A percentile compares a stretch with the other conserved stretches of the same genome.
phyloP scores from a whole-genome alignment of 2,888 invertebrate genomes.

The Phorcus lineatus region DNA sequence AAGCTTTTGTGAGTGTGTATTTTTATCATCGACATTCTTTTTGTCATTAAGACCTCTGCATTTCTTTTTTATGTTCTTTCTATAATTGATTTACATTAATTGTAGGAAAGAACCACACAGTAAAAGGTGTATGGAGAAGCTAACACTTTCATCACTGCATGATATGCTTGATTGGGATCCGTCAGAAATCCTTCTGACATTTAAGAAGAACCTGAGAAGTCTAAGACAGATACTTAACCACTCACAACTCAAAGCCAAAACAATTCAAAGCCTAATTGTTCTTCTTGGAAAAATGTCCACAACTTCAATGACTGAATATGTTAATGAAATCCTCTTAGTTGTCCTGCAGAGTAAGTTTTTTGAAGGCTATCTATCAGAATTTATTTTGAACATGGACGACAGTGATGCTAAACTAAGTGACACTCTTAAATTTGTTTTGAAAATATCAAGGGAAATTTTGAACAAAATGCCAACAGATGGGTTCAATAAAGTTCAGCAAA shows the following conservation, averaged over 20 bases:
- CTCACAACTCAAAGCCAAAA: too few relatives aligned
- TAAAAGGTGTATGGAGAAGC: not conserved
- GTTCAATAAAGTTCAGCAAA: not conserved
- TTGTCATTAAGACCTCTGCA: too few relatives aligned
- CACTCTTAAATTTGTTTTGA: not conserved
- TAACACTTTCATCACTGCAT: not conserved
- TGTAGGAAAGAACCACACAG: too few relatives aligned
- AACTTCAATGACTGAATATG: not conserved
- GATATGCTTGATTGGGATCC: not conserved
- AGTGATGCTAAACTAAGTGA: too few relatives aligned
- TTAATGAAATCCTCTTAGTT: not conserved
- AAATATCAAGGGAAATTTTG: not conserved
- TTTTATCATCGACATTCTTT: too few relatives aligned
- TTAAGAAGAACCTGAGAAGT: not conserved
- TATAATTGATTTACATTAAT: too few relatives aligned
- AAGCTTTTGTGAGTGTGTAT: too few relatives aligned
- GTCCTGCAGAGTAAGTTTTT: not conserved
- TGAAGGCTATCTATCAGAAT: not conserved
- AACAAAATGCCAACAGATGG: constrained; percentile 8
- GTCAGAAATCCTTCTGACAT: not conserved
- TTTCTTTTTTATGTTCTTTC: too few relatives aligned
- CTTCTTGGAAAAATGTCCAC: not conserved
- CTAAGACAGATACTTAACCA: not conserved
- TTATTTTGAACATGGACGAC: too few relatives aligned
- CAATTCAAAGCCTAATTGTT: too few relatives aligned